These are phyloP conservation scores for Apotomis betuletana DNA, from an alignment of 2,888 invertebrate species.

Conservation along the genomic window DNA sequence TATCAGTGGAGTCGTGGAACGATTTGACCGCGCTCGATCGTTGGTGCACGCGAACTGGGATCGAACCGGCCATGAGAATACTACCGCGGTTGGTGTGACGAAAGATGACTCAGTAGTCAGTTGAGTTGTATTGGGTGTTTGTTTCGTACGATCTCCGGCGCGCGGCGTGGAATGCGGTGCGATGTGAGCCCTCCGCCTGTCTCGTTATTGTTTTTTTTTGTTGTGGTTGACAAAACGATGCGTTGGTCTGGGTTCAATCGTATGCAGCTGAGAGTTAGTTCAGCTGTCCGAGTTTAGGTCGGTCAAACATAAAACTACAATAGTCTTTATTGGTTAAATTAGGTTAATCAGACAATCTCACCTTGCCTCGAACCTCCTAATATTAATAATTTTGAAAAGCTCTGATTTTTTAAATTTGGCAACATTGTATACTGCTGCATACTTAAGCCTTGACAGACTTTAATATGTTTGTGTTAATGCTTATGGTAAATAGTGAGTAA, in stretches of 20 bases:
- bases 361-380: no score
- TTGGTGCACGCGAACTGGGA: constrained; percentile 75
- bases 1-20: constrained; percentile 53
- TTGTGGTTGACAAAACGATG: constrained; percentile 35
- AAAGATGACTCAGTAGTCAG: constrained; percentile 78
- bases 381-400: no score
- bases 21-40: constrained; percentile 67
- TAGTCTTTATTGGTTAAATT: constrained; percentile 1
- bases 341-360: no score
- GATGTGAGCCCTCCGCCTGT: constrained; percentile 15
- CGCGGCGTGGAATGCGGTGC: constrained; percentile 49
- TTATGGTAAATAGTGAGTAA: no score
- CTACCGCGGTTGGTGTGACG: constrained; percentile 63
- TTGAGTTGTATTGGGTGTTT: constrained; percentile 64
- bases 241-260: constrained; percentile 25
- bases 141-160: constrained; percentile 47
- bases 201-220: constrained; percentile 23
- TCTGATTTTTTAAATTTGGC: no score
- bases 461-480: no score
- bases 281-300: not conserved
- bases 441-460: no score
- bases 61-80: constrained; percentile 58
- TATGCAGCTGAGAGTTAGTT: constrained; percentile 14
- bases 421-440: no score
- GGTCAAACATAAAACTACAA: not conserved